Evolutionary conservation across 1,140 invertebrate genomes (phyloP), one percentile per base, ranked within the genome.

Genomic region (Atta cephalotes): DNA sequence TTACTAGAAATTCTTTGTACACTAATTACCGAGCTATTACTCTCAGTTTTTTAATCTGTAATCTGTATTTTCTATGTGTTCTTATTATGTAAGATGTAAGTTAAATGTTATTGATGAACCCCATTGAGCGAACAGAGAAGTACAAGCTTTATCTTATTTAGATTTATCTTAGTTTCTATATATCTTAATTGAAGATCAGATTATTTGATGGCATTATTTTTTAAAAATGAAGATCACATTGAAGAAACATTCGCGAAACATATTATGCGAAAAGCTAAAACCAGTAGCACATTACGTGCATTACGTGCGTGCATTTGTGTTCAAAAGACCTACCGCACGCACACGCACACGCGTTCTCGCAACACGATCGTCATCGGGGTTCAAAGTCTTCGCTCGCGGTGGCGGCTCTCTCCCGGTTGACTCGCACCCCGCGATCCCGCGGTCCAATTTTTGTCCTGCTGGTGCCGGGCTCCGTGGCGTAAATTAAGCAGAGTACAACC

Each of bases 401-500:
- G 45, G 76, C 28, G 56, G 16, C 31, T 18, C 35, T 56, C 66
- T 21, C 68, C 35, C 28, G 39, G 68, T 35, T 74, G 25, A 51
- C 45, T 84, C 70, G 51, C 66, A 3, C 21, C 70, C 51, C 16
- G 65, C 49, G 28, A 35, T 56, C 14, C 78, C 58, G 53, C 60
- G 63, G 66, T 53, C 71, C 82, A 84, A 93, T 93, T 93, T 93
- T 92, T 92, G 78, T 88, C 60, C 80, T 31, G 88, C 62, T 35
- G 76, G 70, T 85, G 81, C 31, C 51, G n/a, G 21, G 86, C 87
- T 90, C 74, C 70, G 90, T 88, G 91, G 93, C 94, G 94, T 95
- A 95, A 95, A 95, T 95, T 95, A 95, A 94, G 93, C 92, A 93
- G 93, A 93, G 94, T 94, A 95, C 94, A 51, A 93, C 94, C 94